phyloP scores from a whole-genome alignment of 2,797 vertebrate genomes.

The Phoxinus dragarum region DNA sequence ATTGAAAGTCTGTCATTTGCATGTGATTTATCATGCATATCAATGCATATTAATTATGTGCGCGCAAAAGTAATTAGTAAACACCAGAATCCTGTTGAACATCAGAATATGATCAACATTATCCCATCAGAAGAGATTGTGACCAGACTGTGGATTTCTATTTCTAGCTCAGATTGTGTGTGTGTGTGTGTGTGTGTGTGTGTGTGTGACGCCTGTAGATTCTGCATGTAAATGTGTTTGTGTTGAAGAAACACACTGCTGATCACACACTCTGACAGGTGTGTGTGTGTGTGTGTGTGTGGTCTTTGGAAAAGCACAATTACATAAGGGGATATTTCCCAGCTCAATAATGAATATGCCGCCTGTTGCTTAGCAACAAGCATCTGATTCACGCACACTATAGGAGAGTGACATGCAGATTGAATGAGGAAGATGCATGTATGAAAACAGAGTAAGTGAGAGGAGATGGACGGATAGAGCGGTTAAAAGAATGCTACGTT shows the following conservation, averaged over 20 bases:
- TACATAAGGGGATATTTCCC: slow-evolving; percentile 46
- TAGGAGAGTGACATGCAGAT: slow-evolving; percentile 73
- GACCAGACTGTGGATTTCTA: neutral
- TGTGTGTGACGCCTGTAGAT: neutral
- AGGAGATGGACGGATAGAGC: slow-evolving; percentile 46
- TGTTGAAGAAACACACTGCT: neutral
- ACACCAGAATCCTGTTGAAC: neutral
- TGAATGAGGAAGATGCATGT: slow-evolving; percentile 62
- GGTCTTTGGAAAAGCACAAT: slow-evolving; percentile 34
- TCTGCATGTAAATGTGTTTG: slow-evolving; percentile 20
- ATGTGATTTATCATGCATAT: neutral
- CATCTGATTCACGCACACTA: slow-evolving; percentile 73
- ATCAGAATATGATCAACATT: neutral
- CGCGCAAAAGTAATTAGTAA: neutral
- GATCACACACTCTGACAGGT: slow-evolving; percentile 34
- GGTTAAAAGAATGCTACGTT: neutral
- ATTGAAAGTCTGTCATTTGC: neutral
- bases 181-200: too few species aligned
- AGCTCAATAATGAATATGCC: slow-evolving; percentile 37
- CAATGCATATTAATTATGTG: neutral
- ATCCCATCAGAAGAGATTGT: neutral
- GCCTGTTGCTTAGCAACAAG: slow-evolving; percentile 59
- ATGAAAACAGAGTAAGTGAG: slow-evolving; percentile 58
- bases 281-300: slow-evolving; percentile 11
- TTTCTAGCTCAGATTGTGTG: neutral